Percentiles rank a stretch among this genome's conserved stretches.
These are phyloP conservation scores for Vombatus ursinus DNA, from an alignment of 2,113 vertebrate genomes.

Conservation along the genomic window DNA sequence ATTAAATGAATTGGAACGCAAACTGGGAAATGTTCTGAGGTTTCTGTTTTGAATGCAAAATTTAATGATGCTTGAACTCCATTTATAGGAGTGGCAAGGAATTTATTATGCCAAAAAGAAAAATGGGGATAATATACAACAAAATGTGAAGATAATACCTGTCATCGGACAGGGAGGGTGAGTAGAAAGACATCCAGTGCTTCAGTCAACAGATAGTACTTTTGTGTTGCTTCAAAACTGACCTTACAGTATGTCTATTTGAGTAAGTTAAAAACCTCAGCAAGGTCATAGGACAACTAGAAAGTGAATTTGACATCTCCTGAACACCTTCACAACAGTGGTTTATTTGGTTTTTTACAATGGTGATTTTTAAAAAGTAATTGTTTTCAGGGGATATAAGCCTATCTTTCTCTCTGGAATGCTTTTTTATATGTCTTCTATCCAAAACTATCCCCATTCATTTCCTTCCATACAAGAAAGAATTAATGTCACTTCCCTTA, in stretches of 20 bases:
- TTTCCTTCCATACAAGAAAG: neutral
- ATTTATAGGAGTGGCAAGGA: constrained; percentile 96
- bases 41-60: neutral
- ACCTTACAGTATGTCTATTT: neutral
- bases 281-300: neutral
- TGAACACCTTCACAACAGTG: neutral
- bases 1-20: neutral
- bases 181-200: constrained; percentile 74
- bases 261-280: neutral
- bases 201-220: accelerated
- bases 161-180: constrained; percentile 98
- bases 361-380: neutral
- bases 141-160: constrained; percentile 99
- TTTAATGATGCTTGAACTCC: constrained; percentile 38
- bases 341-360: neutral
- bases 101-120: constrained; percentile 96
- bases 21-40: neutral
- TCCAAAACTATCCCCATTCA: neutral
- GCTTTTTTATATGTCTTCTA: neutral
- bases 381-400: neutral
- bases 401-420: neutral
- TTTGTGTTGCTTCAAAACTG: neutral
- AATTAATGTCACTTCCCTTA: neutral
- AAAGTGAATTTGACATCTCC: neutral
- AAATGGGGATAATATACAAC: constrained; percentile 95